A percentile compares a stretch with the other conserved stretches of the same genome.
phyloP scores from a whole-genome alignment of 2,888 invertebrate species.

The Alloplasta piceator region DNA sequence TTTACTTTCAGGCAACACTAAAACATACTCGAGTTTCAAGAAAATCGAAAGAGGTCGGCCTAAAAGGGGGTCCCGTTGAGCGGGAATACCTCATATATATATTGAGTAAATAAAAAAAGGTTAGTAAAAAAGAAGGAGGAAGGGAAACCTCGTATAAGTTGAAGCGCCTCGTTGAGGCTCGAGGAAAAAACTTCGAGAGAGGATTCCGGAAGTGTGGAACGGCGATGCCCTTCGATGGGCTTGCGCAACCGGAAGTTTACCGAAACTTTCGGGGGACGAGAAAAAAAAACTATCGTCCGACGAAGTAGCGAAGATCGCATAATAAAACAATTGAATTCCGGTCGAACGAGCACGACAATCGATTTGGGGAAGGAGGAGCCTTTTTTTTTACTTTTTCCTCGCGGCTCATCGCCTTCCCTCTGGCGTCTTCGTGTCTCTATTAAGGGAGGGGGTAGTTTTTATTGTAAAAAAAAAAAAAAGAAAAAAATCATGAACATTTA shows the following conservation, averaged over 20 bases:
- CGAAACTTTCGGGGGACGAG: slow-evolving; percentile 38
- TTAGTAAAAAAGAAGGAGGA: slow-evolving; percentile 32
- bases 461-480: slow-evolving; percentile 66
- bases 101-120: slow-evolving; percentile 41
- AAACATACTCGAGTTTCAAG: too few relatives aligned
- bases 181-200: slow-evolving; percentile 49
- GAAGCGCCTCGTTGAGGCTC: slow-evolving; percentile 24
- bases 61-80: too few relatives aligned
- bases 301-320: slow-evolving; percentile 73
- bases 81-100: too few relatives aligned
- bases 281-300: slow-evolving; percentile 44
- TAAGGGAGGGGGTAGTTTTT: slow-evolving; percentile 60
- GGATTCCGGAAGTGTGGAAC: slow-evolving; percentile 62
- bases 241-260: slow-evolving; percentile 46
- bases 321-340: slow-evolving; percentile 80
- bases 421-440: slow-evolving; percentile 66
- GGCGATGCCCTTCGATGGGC: slow-evolving; percentile 22
- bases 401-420: slow-evolving; percentile 54
- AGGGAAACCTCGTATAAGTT: slow-evolving; percentile 12
- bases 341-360: slow-evolving; percentile 73
- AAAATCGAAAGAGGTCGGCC: too few relatives aligned
- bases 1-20: too few relatives aligned
- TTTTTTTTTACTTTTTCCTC: slow-evolving; percentile 13
- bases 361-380: slow-evolving; percentile 65
- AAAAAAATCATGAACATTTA: slow-evolving; percentile 31